phyloP scores from a whole-genome alignment of 2,888 invertebrate genomes.

The Xestia ashworthii region DNA sequence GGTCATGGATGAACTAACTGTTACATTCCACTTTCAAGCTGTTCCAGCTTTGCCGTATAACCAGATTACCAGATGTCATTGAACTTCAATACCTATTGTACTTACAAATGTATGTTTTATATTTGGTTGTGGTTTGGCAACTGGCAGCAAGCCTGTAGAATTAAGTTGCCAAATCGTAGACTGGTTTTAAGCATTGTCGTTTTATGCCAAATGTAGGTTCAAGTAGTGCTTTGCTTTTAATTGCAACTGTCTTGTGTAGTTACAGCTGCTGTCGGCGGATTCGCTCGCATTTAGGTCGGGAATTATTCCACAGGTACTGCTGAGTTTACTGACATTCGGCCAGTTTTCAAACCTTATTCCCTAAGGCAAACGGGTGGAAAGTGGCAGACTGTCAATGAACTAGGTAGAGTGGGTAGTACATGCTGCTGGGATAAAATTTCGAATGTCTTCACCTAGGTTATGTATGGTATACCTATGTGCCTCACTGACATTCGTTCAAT shows the following conservation, averaged over 20 bases:
- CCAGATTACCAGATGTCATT: neutral
- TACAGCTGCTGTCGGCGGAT: neutral
- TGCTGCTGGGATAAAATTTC: no score
- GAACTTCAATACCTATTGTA: neutral
- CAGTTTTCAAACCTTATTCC: no score
- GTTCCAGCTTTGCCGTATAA: neutral
- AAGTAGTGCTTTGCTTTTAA: conserved; percentile 7
- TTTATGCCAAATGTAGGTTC: conserved; percentile 20
- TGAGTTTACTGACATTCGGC: no score
- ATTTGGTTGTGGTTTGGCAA: conserved; percentile 18
- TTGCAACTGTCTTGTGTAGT: neutral
- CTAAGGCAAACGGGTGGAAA: no score
- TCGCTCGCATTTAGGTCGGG: neutral
- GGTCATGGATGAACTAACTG: conserved; percentile 5
- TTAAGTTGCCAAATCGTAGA: conserved; percentile 25
- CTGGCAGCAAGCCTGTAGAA: neutral
- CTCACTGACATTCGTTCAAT: neutral
- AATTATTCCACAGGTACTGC: neutral
- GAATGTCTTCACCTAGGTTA: neutral
- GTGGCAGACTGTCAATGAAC: no score
- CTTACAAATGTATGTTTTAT: neutral
- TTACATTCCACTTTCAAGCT: neutral
- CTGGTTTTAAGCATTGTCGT: neutral
- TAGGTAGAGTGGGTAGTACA: no score
- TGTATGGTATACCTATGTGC: neutral